A percentile compares a stretch with the other conserved stretches of the same genome.
Evolutionary conservation across 2,113 vertebrate genomes (phyloP).

Genomic region (Oncorhynchus mykiss): DNA sequence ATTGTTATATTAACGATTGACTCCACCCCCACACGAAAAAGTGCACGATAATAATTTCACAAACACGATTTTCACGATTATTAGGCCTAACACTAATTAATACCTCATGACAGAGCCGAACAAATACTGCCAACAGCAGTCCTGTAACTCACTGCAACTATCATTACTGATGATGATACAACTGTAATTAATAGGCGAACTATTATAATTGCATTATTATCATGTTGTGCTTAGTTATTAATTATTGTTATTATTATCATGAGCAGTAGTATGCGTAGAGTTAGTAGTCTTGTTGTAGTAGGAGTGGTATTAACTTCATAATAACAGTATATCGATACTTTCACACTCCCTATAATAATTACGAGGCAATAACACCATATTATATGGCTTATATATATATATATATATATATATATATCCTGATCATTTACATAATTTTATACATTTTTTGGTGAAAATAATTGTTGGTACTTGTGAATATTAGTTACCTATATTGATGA

Average conservation of each 20-base stretch:
- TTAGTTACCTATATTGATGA: too few relatives aligned
- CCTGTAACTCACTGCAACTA: background rate
- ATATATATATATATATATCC: too few relatives aligned
- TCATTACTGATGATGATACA: background rate
- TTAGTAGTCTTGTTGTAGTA: too few relatives aligned
- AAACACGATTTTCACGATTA: background rate
- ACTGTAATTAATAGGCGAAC: background rate
- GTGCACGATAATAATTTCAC: background rate
- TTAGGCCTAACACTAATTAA: background rate
- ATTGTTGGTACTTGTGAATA: too few relatives aligned
- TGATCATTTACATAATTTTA: too few relatives aligned
- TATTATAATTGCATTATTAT: background rate
- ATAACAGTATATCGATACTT: too few relatives aligned
- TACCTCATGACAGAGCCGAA: background rate
- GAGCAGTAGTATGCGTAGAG: background rate
- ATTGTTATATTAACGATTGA: conserved; percentile 41
- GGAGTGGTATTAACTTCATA: too few relatives aligned
- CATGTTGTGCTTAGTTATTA: conserved; percentile 1
- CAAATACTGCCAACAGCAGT: background rate
- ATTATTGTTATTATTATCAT: background rate
- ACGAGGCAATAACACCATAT: too few relatives aligned
- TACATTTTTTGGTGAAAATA: too few relatives aligned
- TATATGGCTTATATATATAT: too few relatives aligned
- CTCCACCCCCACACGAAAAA: background rate
- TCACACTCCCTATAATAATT: too few relatives aligned